A percentile compares a stretch with the other conserved stretches of the same genome.
Evolutionary conservation across 2,888 invertebrate species (phyloP).

Genomic region (Ischnus inquisitorius): DNA sequence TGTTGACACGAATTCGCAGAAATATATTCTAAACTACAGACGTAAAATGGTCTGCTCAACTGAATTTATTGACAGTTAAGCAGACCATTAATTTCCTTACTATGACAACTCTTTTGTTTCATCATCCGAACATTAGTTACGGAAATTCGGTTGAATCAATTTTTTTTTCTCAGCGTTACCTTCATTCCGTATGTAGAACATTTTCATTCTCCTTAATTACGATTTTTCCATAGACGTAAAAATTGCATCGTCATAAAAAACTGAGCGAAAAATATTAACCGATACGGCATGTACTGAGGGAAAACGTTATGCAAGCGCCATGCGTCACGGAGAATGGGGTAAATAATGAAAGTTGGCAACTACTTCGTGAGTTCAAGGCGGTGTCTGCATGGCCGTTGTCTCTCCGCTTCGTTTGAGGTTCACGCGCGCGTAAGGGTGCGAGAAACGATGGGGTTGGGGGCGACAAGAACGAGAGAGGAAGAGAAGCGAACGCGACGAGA

Average conservation of each 20-base stretch:
- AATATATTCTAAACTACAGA: no score
- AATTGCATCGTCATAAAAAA: neutral
- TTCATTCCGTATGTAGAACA: no score
- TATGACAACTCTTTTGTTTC: no score
- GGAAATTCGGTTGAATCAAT: no score
- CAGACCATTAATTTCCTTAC: no score
- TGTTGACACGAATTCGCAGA: no score
- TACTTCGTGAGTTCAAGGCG: neutral
- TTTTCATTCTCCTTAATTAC: no score
- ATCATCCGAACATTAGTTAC: no score
- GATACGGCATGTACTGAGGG: neutral
- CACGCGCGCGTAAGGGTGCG: conserved; percentile 37
- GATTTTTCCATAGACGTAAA: neutral
- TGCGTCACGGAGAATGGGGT: conserved; percentile 1
- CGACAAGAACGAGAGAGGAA: conserved; percentile 31
- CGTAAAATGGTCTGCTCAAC: no score
- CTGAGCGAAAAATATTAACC: neutral
- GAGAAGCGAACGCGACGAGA: conserved; percentile 26
- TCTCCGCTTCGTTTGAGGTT: conserved; percentile 22
- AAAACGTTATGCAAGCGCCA: conserved; percentile 2
- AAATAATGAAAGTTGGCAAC: conserved; percentile 11
- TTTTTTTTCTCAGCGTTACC: no score
- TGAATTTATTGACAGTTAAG: no score
- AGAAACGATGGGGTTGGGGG: conserved; percentile 35
- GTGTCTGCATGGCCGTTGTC: neutral